Evolutionary conservation across 2,113 vertebrate genomes (phyloP), one percentile per base, ranked within the genome.

Genomic region (Oryzias celebensis): DNA sequence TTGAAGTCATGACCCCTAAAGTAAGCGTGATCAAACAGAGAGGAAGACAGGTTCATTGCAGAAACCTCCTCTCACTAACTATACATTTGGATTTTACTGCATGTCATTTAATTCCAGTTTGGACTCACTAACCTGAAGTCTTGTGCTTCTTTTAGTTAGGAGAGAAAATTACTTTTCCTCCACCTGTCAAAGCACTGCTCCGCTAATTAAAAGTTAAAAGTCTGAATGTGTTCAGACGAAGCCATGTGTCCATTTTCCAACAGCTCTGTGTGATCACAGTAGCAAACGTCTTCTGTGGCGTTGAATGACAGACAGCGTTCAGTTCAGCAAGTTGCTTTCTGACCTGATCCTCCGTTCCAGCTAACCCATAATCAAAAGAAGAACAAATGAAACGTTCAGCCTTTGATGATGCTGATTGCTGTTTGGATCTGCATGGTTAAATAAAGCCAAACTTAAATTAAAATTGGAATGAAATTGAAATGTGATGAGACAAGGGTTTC

Each of bases 181-280:
- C 65, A 14, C 43, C 65, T 67, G 65, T 67, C 65, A 42, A 45
- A 7, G 48, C 10, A 2, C 36, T 1, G 26, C 45, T 14, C 7
- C 14, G 20, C 66, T 77, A 61, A 80, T 71, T 77, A 70, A 77
- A 71, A 77, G 56, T 8, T 68, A 62, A 71, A 46, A 77, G 81
- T n/a, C 7, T 42, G 63, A 74, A 73, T 62, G 52, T 4, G 5
- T 56, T 74, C 49, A 49, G 65, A 76, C 54, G 72, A 23, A 50
- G 14, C 50, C 48, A 14, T 22, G 8, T 55, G 68, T 73, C 56
- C 65, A 55, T 70, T 47, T 36, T 62, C 15, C 58, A 58, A 18
- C 57, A 52, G 46, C 70, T 31, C 69, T 28, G 65, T 63, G 47
- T n/a, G 47, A 48, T 18, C 20, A 20, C 47, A 48, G 12, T 7